Conservation (phyloP, 2,113 vertebrate species). For the Tichodroma muraria region DNA sequence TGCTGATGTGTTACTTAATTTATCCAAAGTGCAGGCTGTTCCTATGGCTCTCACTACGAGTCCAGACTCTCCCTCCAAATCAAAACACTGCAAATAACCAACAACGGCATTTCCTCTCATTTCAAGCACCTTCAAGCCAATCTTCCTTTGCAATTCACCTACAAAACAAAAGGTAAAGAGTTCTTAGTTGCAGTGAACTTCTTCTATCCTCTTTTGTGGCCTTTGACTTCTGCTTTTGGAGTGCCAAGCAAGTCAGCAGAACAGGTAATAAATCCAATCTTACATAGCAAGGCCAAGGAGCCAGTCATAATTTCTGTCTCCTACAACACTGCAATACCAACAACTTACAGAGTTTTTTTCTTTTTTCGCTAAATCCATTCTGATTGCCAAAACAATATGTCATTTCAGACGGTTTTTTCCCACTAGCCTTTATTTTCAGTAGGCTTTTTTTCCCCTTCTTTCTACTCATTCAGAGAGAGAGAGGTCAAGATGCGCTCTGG, state of each 20-base stretch:
- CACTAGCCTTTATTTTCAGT: neutral
- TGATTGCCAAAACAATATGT: neutral
- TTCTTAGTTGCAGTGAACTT: neutral
- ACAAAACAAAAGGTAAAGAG: conserved; percentile 24
- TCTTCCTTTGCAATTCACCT: conserved; percentile 98
- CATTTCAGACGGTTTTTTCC: neutral
- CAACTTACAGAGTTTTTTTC: neutral
- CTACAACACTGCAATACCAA: fast-evolving
- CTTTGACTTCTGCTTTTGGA: neutral
- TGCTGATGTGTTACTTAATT: conserved; percentile 82
- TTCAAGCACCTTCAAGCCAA: conserved; percentile 96
- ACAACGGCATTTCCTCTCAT: conserved; percentile 98
- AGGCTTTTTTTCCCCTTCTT: neutral
- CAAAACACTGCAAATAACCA: conserved; percentile 97
- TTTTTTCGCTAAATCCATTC: neutral
- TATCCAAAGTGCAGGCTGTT: conserved; percentile 95
- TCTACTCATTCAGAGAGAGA: neutral
- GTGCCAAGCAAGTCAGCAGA: neutral
- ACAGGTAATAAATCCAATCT: neutral
- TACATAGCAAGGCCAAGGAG: neutral
- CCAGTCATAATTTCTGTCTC: neutral
- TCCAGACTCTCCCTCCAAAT: conserved; percentile 96
- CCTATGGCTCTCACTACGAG: conserved; percentile 97
- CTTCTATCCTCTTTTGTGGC: neutral
- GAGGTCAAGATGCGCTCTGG: neutral